Percentiles rank a stretch among this genome's conserved stretches.
These are phyloP conservation scores for Streblospio benedicti DNA, from an alignment of 1,140 invertebrate genomes.

Conservation along the genomic window DNA sequence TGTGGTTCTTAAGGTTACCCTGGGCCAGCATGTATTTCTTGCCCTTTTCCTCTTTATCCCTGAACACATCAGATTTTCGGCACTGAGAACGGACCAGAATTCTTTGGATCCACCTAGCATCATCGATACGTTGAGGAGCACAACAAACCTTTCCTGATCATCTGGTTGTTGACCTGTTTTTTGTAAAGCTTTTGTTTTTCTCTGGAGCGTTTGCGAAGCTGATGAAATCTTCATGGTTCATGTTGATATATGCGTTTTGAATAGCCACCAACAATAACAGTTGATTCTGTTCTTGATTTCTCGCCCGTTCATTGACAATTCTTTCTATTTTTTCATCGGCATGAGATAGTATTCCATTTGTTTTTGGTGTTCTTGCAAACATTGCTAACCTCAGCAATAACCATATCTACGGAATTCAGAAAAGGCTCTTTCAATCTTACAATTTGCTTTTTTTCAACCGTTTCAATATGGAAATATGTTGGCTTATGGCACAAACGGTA, in stretches of 20 bases:
- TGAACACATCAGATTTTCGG: slow-evolving; percentile 96
- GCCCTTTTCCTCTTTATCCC: slow-evolving; percentile 97
- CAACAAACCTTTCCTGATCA: slow-evolving; percentile 78
- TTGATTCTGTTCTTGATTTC: slow-evolving; percentile 89
- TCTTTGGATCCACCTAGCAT: slow-evolving; percentile 60
- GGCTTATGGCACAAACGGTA: slow-evolving; percentile 97
- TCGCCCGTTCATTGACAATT: slow-evolving; percentile 86
- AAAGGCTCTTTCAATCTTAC: slow-evolving; percentile 90
- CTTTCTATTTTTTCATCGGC: slow-evolving; percentile 92
- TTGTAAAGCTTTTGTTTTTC: no score
- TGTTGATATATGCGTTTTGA: slow-evolving; percentile 99
- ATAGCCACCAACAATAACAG: slow-evolving; percentile 87
- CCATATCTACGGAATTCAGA: slow-evolving; percentile 95
- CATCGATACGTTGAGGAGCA: slow-evolving; percentile 44
- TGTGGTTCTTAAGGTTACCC: slow-evolving; percentile 89
- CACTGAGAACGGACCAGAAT: slow-evolving; percentile 98
- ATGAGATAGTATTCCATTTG: slow-evolving; percentile 93
- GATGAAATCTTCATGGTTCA: slow-evolving; percentile 97
- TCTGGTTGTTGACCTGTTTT: no score
- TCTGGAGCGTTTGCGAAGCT: slow-evolving; percentile 76
- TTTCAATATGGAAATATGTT: slow-evolving; percentile 98
- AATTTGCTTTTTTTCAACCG: slow-evolving; percentile 98
- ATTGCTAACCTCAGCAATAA: slow-evolving; percentile 84
- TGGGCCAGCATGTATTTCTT: slow-evolving; percentile 99
- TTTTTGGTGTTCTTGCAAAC: slow-evolving; percentile 68